Evolutionary conservation across 1,140 invertebrate species (phyloP), one percentile per base, ranked within the genome.

Genomic region (Macrobrachium nipponense): DNA sequence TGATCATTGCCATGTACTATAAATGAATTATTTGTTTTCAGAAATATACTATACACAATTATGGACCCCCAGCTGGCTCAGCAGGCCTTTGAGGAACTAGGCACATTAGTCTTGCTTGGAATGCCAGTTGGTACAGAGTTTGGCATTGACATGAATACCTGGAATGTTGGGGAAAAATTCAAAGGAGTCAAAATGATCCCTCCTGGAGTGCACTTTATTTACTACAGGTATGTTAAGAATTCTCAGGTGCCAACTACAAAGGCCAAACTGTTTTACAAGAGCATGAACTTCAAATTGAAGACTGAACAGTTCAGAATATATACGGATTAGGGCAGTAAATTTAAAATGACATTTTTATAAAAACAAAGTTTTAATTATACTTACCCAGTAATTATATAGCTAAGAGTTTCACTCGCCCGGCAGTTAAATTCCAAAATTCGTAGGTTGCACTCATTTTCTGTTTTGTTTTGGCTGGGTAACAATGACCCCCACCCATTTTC

Each of bases 121-220:
- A 95, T 98, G 62, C 97, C 98, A 6, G 90, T 92, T 85, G 95
- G 95, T 70, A 97, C 96, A 11, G 96, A 98, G 91, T 96, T 99
- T 92, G 98, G 98, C n/a, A 97, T 99, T 89, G 98, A 99, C 92
- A 94, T 98, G 91, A 96, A 97, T 91, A 95, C 95, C 14, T 99
- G 98, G 96, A 95, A 94, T 87, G 96, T 96, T n/a, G 97, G 95
- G 8, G 94, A 96, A 86, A 96, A 96, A 91, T 99, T 99, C 91
- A 94, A 95, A 87, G 98, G 98, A 18, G 94, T 99, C 61, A 99
- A 99, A 94, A 98, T 99, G 97, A 99, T 99, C 88, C 98, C 98
- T 2, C 97, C 97, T 18, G 98, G 98, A 23, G 91, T 99, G 81
- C 98, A 99, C 92, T 99, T 96, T 91, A 92, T 99, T 12, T 96